Conservation (phyloP, 2,797 vertebrate genomes). For the Crypturellus tataupa region DNA sequence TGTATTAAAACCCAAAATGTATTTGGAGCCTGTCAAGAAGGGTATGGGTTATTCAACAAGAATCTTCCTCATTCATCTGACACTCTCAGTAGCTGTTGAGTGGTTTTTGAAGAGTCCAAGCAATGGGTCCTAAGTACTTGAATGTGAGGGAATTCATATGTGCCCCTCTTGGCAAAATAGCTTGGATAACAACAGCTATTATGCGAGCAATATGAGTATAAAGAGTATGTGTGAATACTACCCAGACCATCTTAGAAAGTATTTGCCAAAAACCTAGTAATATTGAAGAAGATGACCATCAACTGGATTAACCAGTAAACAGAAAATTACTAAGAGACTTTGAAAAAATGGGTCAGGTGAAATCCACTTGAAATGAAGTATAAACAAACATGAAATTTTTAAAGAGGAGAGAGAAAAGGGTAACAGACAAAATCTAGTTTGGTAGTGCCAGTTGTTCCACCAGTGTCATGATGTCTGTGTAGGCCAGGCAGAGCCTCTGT, state of each 20-base stretch:
- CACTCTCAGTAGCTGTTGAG: background rate
- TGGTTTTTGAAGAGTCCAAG: background rate
- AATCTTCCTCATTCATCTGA: background rate
- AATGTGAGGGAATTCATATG: no score
- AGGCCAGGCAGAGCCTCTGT: background rate
- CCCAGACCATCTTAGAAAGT: background rate
- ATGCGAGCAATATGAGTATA: background rate
- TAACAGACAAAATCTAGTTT: background rate
- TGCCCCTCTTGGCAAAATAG: background rate
- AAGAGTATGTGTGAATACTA: background rate
- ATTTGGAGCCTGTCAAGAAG: background rate
- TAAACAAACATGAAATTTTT: background rate
- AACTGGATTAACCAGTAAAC: background rate
- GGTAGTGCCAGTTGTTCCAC: background rate
- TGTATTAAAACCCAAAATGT: background rate
- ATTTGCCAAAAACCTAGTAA: background rate
- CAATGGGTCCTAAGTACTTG: background rate
- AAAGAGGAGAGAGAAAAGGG: background rate
- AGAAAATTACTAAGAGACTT: background rate
- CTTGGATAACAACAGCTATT: background rate
- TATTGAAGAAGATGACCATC: background rate
- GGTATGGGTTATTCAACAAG: background rate
- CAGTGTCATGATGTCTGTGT: background rate
- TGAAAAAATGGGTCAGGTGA: background rate
- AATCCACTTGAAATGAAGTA: background rate